Evolutionary conservation across 2,888 invertebrate genomes (phyloP).

Genomic region (Syrista parreyssii): DNA sequence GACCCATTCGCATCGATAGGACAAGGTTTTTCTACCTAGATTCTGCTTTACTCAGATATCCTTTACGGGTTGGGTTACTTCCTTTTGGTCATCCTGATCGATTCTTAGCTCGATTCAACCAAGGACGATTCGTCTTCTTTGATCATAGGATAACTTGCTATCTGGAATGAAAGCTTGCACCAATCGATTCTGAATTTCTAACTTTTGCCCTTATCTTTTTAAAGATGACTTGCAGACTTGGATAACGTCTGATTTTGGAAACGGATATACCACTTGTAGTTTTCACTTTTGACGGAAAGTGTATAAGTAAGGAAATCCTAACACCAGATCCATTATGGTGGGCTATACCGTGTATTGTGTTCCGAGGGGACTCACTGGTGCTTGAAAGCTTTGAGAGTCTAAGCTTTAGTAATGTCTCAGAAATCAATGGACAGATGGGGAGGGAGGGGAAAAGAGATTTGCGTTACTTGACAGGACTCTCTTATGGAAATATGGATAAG

Average conservation of each 20-base stretch:
- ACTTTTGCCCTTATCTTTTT: no score
- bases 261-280: not conserved
- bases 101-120: not conserved
- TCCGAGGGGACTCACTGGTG: not conserved
- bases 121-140: not conserved
- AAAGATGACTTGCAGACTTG: not conserved
- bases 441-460: not conserved
- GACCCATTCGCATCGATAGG: not conserved
- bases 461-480: not conserved
- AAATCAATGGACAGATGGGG: not conserved
- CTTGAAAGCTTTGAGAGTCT: not conserved
- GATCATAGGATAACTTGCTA: not conserved
- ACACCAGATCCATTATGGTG: not conserved
- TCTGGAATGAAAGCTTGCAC: not conserved
- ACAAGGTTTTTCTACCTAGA: not conserved
- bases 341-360: not conserved
- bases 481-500: slow-evolving; percentile 11
- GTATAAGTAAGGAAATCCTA: not conserved
- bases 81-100: not conserved
- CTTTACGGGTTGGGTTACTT: not conserved
- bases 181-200: not conserved
- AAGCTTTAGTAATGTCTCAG: not conserved
- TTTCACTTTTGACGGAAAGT: not conserved
- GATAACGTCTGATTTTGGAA: not conserved
- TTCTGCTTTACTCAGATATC: not conserved